phyloP scores from a whole-genome alignment of 2,113 vertebrate species.

The Pelmatolapia mariae region DNA sequence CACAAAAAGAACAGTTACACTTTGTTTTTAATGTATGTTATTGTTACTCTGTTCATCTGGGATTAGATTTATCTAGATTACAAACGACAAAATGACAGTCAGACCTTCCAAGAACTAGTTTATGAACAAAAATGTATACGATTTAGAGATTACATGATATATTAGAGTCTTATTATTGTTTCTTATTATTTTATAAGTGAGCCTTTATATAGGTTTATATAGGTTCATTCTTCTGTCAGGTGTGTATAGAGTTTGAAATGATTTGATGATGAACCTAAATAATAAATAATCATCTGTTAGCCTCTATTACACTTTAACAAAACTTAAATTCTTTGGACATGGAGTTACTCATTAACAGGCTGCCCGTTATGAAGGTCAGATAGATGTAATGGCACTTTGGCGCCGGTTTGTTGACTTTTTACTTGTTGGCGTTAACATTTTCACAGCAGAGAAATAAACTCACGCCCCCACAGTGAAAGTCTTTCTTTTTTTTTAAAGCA shows the following conservation, averaged over 20 bases:
- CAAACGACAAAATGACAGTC: neutral
- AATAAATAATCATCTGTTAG: neutral
- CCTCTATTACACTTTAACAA: neutral
- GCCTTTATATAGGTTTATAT: neutral
- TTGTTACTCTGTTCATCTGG: neutral
- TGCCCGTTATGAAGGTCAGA: neutral
- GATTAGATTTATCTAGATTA: neutral
- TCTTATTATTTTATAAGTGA: neutral
- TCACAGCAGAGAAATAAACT: neutral
- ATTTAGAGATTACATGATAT: neutral
- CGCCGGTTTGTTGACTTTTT: accelerated
- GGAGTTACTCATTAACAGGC: neutral
- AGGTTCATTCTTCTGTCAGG: neutral
- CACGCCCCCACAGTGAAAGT: accelerated
- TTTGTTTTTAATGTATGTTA: neutral
- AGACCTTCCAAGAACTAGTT: neutral
- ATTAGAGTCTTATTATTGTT: neutral
- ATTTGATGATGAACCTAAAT: neutral
- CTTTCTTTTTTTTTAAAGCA: neutral
- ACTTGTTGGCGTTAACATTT: neutral
- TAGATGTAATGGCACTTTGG: neutral
- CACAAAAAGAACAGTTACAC: neutral
- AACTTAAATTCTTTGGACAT: neutral
- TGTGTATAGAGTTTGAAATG: neutral
- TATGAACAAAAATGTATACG: neutral